These are phyloP conservation scores for Meganola albula DNA, from an alignment of 2,888 invertebrate genomes.

Conservation along the genomic window DNA sequence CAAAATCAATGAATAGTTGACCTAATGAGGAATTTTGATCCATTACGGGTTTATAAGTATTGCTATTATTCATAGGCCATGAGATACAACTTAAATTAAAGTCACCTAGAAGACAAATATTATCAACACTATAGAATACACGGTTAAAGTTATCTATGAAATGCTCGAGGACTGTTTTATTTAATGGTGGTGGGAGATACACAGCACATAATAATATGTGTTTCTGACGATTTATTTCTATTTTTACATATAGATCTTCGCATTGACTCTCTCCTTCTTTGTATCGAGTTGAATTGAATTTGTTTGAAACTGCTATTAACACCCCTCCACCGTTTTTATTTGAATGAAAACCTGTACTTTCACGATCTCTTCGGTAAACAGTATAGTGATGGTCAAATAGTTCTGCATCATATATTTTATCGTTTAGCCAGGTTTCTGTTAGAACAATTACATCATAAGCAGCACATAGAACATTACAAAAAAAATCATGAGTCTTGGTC, in stretches of 20 bases:
- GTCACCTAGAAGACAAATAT: too few relatives aligned
- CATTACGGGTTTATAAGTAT: too few relatives aligned
- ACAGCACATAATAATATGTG: background rate
- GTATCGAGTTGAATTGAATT: background rate
- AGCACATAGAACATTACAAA: background rate
- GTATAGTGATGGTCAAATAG: background rate
- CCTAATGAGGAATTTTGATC: too few relatives aligned
- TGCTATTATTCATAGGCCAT: too few relatives aligned
- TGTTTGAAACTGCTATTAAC: slow-evolving; percentile 1
- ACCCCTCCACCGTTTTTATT: slow-evolving; percentile 2
- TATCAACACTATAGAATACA: too few relatives aligned
- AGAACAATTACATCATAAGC: background rate
- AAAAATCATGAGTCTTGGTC: background rate
- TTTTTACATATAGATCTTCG: background rate
- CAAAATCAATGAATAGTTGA: too few relatives aligned
- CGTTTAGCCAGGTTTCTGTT: background rate
- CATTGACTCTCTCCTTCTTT: background rate
- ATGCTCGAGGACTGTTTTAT: background rate
- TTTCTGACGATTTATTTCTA: background rate
- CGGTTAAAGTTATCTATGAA: too few relatives aligned
- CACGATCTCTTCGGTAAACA: slow-evolving; percentile 1
- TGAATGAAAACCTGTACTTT: background rate
- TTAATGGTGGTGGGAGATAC: background rate
- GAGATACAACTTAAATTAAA: too few relatives aligned
- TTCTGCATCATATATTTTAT: background rate